Percentiles rank a stretch among this genome's conserved stretches.
Evolutionary conservation across 2,888 invertebrate species (phyloP).

Genomic region (Cacoxenus indagator): DNA sequence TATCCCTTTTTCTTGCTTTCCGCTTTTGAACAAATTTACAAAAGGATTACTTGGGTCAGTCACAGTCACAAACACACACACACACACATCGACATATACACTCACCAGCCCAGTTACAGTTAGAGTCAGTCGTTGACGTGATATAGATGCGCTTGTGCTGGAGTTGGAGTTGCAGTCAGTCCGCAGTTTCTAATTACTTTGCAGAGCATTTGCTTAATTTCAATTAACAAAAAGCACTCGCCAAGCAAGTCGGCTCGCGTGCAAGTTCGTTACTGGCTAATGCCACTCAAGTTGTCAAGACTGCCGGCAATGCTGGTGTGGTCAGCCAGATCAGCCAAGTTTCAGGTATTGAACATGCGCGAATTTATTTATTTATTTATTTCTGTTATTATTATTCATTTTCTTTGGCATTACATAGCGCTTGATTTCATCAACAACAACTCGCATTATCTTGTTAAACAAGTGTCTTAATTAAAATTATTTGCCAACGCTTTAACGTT

Average conservation of each 20-base stretch:
- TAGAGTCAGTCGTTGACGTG: too few species aligned
- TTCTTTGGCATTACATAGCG: too few species aligned
- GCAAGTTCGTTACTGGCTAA: conserved; percentile 53
- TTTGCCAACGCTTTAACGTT: too few species aligned
- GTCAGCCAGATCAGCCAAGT: background rate
- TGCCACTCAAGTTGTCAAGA: conserved; percentile 62
- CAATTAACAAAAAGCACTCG: conserved; percentile 63
- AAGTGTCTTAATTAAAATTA: too few species aligned
- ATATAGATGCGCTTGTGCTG: too few species aligned
- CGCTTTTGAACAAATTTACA: conserved; percentile 62
- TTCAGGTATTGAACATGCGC: background rate
- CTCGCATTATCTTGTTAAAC: too few species aligned
- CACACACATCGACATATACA: background rate
- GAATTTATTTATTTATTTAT: background rate
- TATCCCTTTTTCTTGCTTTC: conserved; percentile 38
- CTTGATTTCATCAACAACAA: too few species aligned
- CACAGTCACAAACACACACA: too few species aligned
- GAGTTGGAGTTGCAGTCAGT: background rate
- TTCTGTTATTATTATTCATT: background rate
- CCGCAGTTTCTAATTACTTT: conserved; percentile 6
- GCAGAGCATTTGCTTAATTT: conserved; percentile 60
- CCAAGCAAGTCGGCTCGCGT: background rate
- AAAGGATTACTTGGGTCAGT: conserved; percentile 69
- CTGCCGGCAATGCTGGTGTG: conserved; percentile 39
- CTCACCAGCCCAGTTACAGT: too few species aligned